Evolutionary conservation across 2,888 invertebrate species (phyloP).

Genomic region (Lochmaea capreae): DNA sequence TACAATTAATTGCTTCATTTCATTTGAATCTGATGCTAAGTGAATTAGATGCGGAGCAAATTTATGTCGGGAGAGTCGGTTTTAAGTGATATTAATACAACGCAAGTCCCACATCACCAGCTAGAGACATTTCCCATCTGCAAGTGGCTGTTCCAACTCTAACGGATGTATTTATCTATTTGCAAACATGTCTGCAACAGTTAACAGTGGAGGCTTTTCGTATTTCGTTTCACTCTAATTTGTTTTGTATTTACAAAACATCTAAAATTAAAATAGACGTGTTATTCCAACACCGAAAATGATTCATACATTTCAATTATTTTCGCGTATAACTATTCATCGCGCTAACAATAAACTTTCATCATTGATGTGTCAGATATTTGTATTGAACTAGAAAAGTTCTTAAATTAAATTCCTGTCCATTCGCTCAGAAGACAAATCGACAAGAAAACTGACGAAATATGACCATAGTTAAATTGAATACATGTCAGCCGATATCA

Average conservation of each 20-base stretch:
- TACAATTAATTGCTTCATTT: conserved; percentile 34
- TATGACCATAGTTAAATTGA: conserved; percentile 33
- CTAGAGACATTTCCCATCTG: conserved; percentile 8
- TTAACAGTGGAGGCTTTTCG: neutral
- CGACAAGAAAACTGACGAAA: conserved; percentile 29
- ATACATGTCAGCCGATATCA: conserved; percentile 27
- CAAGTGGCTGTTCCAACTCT: neutral
- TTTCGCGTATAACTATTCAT: too few species aligned
- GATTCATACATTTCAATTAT: too few species aligned
- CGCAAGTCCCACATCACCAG: conserved; percentile 1
- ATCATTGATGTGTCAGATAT: conserved; percentile 8
- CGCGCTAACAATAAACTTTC: too few species aligned
- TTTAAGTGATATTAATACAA: conserved; percentile 31
- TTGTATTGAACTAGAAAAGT: conserved; percentile 30
- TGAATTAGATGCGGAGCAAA: conserved; percentile 32
- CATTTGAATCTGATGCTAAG: conserved; percentile 31
- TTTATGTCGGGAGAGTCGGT: conserved; percentile 22
- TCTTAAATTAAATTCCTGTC: conserved; percentile 24
- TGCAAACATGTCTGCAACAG: neutral
- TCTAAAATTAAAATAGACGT: neutral
- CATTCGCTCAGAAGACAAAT: conserved; percentile 21
- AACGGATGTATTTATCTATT: neutral
- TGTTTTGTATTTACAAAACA: neutral
- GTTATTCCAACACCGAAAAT: too few species aligned
- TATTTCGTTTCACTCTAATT: neutral